These are phyloP conservation scores for Oreochromis aureus DNA, from an alignment of 2,113 vertebrate species.

Conservation along the genomic window DNA sequence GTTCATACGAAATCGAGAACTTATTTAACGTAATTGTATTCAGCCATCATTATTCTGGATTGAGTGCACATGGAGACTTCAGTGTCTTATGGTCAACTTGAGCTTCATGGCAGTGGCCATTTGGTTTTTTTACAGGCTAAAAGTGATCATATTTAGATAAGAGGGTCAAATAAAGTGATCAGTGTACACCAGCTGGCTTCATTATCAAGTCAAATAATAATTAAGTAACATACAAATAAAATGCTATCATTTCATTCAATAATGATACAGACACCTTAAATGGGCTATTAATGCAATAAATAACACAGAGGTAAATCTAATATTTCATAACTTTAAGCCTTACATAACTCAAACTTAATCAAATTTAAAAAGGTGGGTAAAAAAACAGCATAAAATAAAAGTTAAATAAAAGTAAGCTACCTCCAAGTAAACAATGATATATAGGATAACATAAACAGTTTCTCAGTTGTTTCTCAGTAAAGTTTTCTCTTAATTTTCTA, in stretches of 20 bases:
- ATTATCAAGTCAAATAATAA: background rate
- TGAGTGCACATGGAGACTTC: rapidly evolving
- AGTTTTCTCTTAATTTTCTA: background rate
- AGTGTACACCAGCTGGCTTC: background rate
- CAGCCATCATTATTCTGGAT: background rate
- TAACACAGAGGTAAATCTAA: rapidly evolving
- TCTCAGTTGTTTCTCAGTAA: background rate
- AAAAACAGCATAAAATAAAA: background rate
- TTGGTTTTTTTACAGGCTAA: background rate
- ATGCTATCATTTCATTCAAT: rapidly evolving
- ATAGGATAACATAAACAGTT: background rate
- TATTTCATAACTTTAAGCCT: background rate
- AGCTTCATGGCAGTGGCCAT: background rate
- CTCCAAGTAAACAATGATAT: background rate
- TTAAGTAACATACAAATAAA: background rate
- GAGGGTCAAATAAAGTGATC: background rate
- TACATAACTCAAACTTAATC: background rate
- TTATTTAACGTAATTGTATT: background rate
- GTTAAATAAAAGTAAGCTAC: background rate
- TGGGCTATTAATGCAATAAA: background rate
- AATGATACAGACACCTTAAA: background rate
- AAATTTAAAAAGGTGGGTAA: background rate
- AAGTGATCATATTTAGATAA: background rate
- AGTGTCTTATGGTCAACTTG: background rate
- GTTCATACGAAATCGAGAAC: rapidly evolving